Evolutionary conservation across 2,888 invertebrate genomes (phyloP).

Genomic region (Oligia strigilis): DNA sequence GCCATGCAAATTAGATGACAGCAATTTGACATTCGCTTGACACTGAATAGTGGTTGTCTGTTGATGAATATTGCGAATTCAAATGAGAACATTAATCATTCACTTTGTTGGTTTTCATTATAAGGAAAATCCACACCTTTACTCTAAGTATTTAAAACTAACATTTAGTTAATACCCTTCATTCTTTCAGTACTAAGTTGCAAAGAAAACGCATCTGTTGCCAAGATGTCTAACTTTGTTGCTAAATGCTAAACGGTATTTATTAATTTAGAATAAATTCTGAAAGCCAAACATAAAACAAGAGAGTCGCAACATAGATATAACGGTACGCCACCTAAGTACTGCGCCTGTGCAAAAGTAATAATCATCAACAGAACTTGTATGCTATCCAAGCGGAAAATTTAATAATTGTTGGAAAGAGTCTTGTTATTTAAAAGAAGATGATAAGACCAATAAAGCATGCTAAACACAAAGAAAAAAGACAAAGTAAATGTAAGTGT

Average conservation of each 20-base stretch:
- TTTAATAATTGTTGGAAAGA: not conserved
- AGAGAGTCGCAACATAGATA: not conserved
- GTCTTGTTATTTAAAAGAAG: not conserved
- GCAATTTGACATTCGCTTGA: conserved; percentile 32
- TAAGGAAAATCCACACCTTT: not conserved
- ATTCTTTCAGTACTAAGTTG: not conserved
- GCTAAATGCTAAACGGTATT: not conserved
- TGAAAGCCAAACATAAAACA: not conserved
- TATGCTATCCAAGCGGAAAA: not conserved
- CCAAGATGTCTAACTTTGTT: not conserved
- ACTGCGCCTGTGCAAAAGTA: not conserved
- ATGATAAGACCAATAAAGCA: not conserved
- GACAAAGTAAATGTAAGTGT: no score
- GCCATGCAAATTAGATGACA: conserved; percentile 41
- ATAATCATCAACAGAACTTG: not conserved
- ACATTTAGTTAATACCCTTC: not conserved
- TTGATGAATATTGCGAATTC: conserved; percentile 28
- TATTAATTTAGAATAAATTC: not conserved
- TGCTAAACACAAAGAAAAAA: no score
- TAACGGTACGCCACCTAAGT: not conserved
- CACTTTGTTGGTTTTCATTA: not conserved
- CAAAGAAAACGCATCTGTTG: not conserved
- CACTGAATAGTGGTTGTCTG: conserved; percentile 29
- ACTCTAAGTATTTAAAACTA: not conserved
- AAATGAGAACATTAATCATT: conserved; percentile 42